phyloP scores from a whole-genome alignment of 1,140 invertebrate genomes.

The Apis mellifera region DNA sequence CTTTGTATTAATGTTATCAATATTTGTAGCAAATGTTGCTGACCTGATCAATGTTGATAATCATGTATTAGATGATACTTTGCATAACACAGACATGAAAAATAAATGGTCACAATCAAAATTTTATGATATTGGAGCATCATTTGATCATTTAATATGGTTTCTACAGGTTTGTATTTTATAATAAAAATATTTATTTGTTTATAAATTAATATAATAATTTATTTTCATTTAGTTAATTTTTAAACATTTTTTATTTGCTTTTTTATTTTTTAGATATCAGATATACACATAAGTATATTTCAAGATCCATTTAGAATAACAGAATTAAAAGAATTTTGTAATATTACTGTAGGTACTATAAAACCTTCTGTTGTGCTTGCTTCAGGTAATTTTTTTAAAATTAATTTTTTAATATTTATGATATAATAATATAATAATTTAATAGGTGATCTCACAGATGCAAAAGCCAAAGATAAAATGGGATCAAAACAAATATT shows the following conservation, averaged over 20 bases:
- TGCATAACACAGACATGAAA: slow-evolving; percentile 34
- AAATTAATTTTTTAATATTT: background rate
- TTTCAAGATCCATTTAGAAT: slow-evolving; percentile 89
- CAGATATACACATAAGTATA: slow-evolving; percentile 94
- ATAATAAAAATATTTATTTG: background rate
- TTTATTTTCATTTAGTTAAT: background rate
- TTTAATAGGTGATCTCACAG: slow-evolving; percentile 90
- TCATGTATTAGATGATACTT: slow-evolving; percentile 56
- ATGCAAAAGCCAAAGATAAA: slow-evolving; percentile 90
- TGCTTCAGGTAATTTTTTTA: slow-evolving; percentile 85
- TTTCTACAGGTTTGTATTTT: slow-evolving; percentile 87
- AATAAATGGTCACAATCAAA: slow-evolving; percentile 60
- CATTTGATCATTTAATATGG: slow-evolving; percentile 85
- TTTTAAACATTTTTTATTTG: background rate
- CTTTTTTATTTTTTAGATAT: slow-evolving; percentile 84
- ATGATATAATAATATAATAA: slow-evolving; percentile 10
- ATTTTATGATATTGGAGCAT: slow-evolving; percentile 82
- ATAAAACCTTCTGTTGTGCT: slow-evolving; percentile 92
- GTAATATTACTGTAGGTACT: slow-evolving; percentile 86
- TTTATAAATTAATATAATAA: background rate
- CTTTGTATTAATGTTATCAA: slow-evolving; percentile 81
- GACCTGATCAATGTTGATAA: slow-evolving; percentile 82
- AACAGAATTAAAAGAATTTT: slow-evolving; percentile 91
- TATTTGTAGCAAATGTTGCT: slow-evolving; percentile 82
- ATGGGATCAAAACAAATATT: slow-evolving; percentile 91